Evolutionary conservation across 2,888 invertebrate genomes (phyloP).

Genomic region (Drosophila nigricruria): DNA sequence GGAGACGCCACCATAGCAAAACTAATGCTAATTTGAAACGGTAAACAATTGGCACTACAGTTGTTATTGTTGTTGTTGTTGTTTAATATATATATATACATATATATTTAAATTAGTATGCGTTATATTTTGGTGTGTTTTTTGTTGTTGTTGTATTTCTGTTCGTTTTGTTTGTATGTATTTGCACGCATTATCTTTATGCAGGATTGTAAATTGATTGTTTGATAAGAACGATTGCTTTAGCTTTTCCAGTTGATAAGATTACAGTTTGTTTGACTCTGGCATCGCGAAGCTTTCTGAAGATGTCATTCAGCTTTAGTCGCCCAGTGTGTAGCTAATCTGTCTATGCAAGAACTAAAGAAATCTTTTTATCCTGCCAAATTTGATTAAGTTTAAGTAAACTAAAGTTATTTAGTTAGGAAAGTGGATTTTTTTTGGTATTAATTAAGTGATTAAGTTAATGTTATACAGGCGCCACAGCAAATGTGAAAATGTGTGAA

Average conservation of each 20-base stretch:
- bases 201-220: conserved; percentile 43
- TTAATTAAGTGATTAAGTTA: neutral
- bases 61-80: conserved; percentile 4
- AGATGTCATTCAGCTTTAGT: neutral
- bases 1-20: conserved; percentile 52
- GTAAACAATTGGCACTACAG: conserved; percentile 63
- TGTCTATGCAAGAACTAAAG: neutral
- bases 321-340: neutral
- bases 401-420: no score
- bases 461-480: neutral
- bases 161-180: conserved; percentile 12
- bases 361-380: neutral
- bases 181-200: conserved; percentile 25
- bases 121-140: conserved; percentile 14
- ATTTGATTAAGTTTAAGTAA: no score
- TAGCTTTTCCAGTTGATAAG: conserved; percentile 14
- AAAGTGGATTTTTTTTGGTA: no score
- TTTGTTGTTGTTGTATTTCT: conserved; percentile 18
- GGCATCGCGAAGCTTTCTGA: neutral
- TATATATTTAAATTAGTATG: conserved; percentile 34
- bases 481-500: neutral
- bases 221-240: conserved; percentile 30
- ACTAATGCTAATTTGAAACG: conserved; percentile 69
- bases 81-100: conserved; percentile 22
- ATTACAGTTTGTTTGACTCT: conserved; percentile 7